These are phyloP conservation scores for Acrobasis repandana DNA, from an alignment of 2,888 invertebrate species.

Conservation along the genomic window DNA sequence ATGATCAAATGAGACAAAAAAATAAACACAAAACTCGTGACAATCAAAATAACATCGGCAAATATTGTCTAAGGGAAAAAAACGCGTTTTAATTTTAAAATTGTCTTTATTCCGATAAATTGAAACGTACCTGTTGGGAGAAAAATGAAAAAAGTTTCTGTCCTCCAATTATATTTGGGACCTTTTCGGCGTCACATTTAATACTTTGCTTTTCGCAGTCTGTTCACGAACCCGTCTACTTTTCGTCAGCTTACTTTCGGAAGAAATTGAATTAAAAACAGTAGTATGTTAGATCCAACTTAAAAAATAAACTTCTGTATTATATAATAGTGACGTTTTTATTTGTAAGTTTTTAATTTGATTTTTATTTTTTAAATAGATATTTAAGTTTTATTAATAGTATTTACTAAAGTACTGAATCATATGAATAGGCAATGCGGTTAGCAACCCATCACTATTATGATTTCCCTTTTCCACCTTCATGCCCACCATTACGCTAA, in stretches of 20 bases:
- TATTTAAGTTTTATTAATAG: too few relatives aligned
- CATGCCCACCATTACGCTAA: too few relatives aligned
- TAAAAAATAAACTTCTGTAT: too few relatives aligned
- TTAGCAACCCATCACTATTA: too few relatives aligned
- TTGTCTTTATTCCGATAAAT: slow-evolving; percentile 23
- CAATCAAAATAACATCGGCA: background rate
- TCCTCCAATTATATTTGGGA: slow-evolving; percentile 48
- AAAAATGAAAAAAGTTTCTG: slow-evolving; percentile 49
- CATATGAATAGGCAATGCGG: too few relatives aligned
- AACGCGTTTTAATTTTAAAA: slow-evolving; percentile 14
- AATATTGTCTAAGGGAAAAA: slow-evolving; percentile 6
- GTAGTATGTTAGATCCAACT: background rate
- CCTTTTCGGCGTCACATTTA: slow-evolving; percentile 43
- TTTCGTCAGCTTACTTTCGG: slow-evolving; percentile 7
- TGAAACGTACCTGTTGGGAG: slow-evolving; percentile 28
- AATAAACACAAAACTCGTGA: too few relatives aligned
- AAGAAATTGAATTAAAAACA: slow-evolving; percentile 7
- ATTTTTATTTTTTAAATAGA: too few relatives aligned
- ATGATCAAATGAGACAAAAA: too few relatives aligned
- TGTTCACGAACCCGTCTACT: slow-evolving; percentile 10
- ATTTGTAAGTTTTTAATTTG: too few relatives aligned
- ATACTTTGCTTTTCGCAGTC: slow-evolving; percentile 12
- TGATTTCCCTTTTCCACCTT: too few relatives aligned
- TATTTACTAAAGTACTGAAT: too few relatives aligned
- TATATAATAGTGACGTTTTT: too few relatives aligned